Evolutionary conservation across 2,113 vertebrate species (phyloP).

Genomic region (Neodontobutis hainanensis): DNA sequence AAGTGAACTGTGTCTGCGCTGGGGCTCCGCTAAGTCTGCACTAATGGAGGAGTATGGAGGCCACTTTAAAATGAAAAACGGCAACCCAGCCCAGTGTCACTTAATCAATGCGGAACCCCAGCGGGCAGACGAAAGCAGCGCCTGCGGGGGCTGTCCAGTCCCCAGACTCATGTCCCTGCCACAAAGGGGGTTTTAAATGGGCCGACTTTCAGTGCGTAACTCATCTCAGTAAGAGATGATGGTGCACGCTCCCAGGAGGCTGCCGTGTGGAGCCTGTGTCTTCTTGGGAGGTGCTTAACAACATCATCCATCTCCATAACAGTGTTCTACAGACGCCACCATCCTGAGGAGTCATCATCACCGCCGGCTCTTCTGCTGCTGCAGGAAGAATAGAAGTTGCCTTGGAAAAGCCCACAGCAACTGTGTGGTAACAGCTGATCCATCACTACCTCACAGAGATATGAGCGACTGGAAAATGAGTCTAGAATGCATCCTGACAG

Average conservation of each 20-base stretch:
- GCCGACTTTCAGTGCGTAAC: conserved; percentile 36
- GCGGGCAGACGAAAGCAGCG: conserved; percentile 28
- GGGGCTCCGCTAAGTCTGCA: conserved; percentile 33
- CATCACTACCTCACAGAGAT: conserved; percentile 11
- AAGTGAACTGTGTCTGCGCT: conserved; percentile 11
- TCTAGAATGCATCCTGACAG: conserved; percentile 8
- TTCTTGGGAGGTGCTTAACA: conserved; percentile 63
- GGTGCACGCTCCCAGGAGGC: conserved; percentile 36
- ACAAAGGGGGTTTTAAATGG: conserved; percentile 55
- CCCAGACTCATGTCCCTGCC: conserved; percentile 45
- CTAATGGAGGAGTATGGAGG: conserved; percentile 66
- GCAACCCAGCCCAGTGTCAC: conserved; percentile 55
- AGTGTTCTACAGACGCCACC: conserved; percentile 42
- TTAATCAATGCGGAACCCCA: conserved; percentile 75
- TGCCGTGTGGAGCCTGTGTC: conserved; percentile 25
- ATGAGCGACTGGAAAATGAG: not conserved
- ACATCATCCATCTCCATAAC: conserved; percentile 68
- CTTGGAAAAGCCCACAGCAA: conserved; percentile 17
- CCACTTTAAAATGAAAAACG: conserved; percentile 76
- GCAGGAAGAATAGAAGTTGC: conserved; percentile 27
- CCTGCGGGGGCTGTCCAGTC: conserved; percentile 40
- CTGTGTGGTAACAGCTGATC: conserved; percentile 8
- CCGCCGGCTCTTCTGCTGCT: conserved; percentile 26
- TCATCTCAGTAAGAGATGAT: conserved; percentile 57
- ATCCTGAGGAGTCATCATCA: conserved; percentile 47